phyloP scores from a whole-genome alignment of 2,888 invertebrate genomes.

The Drosophila barbarae region DNA sequence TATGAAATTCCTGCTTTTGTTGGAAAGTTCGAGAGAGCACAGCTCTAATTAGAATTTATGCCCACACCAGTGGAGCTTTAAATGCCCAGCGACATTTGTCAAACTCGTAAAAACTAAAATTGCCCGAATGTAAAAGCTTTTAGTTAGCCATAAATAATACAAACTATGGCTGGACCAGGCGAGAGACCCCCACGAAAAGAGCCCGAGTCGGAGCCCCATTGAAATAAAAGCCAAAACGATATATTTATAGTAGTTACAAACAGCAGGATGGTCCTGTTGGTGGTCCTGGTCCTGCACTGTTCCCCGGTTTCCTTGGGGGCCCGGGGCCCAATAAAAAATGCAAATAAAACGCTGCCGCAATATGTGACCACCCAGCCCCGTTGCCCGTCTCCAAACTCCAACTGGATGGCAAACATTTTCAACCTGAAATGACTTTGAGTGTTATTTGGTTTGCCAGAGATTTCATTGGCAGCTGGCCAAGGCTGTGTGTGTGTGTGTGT shows the following conservation, averaged over 20 bases:
- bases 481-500: neutral
- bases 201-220: constrained; percentile 22
- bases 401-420: constrained; percentile 31
- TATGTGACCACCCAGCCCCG: constrained; percentile 35
- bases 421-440: constrained; percentile 66
- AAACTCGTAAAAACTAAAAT: constrained; percentile 64
- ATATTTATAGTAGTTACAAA: constrained; percentile 60
- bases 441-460: constrained; percentile 66
- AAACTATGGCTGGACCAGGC: constrained; percentile 56
- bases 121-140: constrained; percentile 66
- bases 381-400: neutral
- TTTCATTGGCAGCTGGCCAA: constrained; percentile 70
- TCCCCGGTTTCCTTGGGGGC: constrained; percentile 6
- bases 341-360: constrained; percentile 48
- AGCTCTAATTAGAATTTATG: constrained; percentile 73
- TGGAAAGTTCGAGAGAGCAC: constrained; percentile 46
- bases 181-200: constrained; percentile 13
- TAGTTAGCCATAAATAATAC: constrained; percentile 68
- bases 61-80: constrained; percentile 48
- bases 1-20: constrained; percentile 42
- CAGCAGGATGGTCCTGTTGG: constrained; percentile 13
- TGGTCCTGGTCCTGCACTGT: constrained; percentile 6
- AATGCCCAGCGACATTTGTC: constrained; percentile 45
- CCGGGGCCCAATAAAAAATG: constrained; percentile 44
- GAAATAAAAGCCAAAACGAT: constrained; percentile 57